Evolutionary conservation across 2,888 invertebrate species (phyloP).

Genomic region (Gortyna flavago): DNA sequence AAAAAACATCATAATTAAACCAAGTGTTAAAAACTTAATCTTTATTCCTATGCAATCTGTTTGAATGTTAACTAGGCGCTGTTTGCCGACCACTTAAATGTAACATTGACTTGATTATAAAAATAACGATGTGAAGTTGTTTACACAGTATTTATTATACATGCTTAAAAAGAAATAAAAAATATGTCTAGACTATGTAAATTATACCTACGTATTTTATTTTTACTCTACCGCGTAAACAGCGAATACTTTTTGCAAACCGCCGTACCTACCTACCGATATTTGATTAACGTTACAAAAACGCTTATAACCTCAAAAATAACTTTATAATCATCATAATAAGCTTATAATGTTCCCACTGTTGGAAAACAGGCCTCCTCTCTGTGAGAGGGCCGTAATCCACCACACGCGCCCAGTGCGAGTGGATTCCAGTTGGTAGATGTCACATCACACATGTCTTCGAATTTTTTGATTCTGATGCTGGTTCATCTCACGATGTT

Average conservation of each 20-base stretch:
- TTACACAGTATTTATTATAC: conserved; percentile 53
- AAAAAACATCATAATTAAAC: conserved; percentile 39
- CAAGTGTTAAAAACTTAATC: conserved; percentile 45
- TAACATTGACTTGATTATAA: conserved; percentile 50
- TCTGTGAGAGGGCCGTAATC: background rate
- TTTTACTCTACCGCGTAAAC: conserved; percentile 55
- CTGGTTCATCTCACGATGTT: background rate
- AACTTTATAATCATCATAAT: conserved; percentile 5
- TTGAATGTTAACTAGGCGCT: conserved; percentile 41
- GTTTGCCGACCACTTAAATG: conserved; percentile 57
- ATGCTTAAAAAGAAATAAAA: conserved; percentile 45
- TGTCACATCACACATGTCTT: background rate
- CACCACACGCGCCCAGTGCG: background rate
- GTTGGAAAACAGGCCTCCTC: background rate
- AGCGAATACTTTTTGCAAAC: conserved; percentile 25
- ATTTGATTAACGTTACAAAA: conserved; percentile 32
- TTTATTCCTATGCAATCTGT: conserved; percentile 38
- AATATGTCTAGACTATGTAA: conserved; percentile 63
- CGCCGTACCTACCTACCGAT: conserved; percentile 13
- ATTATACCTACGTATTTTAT: conserved; percentile 42
- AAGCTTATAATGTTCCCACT: background rate
- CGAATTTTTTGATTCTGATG: too few relatives aligned
- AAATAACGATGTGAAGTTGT: conserved; percentile 49
- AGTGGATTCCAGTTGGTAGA: too few relatives aligned
- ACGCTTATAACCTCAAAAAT: conserved; percentile 49